Base-by-base conservation (phyloP, 2,113 vertebrate species). In the Merops nubicus region DNA sequence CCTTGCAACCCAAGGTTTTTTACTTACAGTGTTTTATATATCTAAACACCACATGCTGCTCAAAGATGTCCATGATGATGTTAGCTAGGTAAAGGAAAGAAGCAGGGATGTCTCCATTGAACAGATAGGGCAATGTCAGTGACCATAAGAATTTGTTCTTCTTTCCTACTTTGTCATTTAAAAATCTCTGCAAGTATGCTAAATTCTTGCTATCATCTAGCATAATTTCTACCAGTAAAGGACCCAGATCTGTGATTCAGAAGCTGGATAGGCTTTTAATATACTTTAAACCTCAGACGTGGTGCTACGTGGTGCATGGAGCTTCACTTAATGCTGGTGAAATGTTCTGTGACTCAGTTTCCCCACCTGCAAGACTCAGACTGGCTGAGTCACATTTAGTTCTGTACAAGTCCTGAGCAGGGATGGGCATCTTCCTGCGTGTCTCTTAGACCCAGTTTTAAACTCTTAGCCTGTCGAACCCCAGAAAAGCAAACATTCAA, bases 361-460 rank as follows among this genome's bases (percentile, higher is more conserved):
- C 31, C 25, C 19, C 22, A 19, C 15, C 42, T 73, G 59, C 31
- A 84, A 77, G 45, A 53, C 11, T 22, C 59, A 51, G 34, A 8
- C 50, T 33, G 17, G 36, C 38, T 1, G 1, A n/a, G 36, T 40
- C 69, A 15, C 0, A 1, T 16, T 19, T 29, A 10, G 25, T 12
- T 79, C 40, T 40, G 5, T 26, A 40, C 12, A 25, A 68, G 28
- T 13, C 23, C 28, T 64, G 67, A 3, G 1, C 20, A 60, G 50
- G 16, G 21, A 79, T 2, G 0, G 16, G 45, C 22, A 29, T 33
- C 29, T 72, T 77, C 54, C 6, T 19, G 6, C 40, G 40, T 43
- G 53, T 26, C 26, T 74, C 26, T 75, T 22, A 65, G 60, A 43
- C 5, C 6, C 26, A 36, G n/a, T 77, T 87, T 84, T n/a, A 34